These are phyloP conservation scores for Rhabditoides inermis DNA, from an alignment of 2,888 invertebrate genomes.

Conservation along the genomic window DNA sequence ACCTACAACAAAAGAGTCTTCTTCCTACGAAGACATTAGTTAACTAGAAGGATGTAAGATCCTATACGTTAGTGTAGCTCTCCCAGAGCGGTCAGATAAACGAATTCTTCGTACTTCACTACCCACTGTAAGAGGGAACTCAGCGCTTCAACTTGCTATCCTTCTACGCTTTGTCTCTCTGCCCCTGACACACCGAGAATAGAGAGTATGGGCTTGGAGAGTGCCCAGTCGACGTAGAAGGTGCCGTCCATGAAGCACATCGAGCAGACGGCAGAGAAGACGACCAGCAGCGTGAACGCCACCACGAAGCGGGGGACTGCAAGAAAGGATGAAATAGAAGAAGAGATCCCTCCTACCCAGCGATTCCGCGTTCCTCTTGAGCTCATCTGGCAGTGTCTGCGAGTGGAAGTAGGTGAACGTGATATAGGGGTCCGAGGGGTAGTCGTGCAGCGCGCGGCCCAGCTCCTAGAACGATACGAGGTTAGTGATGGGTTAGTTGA, in stretches of 20 bases:
- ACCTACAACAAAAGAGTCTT: conserved; percentile 53
- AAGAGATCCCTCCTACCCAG: conserved; percentile 12
- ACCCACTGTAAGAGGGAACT: too few species aligned
- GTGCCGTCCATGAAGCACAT: conserved; percentile 74
- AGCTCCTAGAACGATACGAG: conserved; percentile 27
- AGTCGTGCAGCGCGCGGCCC: conserved; percentile 25
- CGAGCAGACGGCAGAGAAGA: conserved; percentile 47
- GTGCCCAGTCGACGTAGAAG: conserved; percentile 61
- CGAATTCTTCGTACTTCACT: too few species aligned
- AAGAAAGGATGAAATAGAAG: not conserved
- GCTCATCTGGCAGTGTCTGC: conserved; percentile 78
- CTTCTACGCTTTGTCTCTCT: too few species aligned
- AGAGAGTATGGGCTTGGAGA: conserved; percentile 80
- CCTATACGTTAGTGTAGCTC: too few species aligned
- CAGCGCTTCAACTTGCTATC: too few species aligned
- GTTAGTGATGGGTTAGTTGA: not conserved
- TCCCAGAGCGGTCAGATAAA: too few species aligned
- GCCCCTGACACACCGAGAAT: conserved; percentile 63
- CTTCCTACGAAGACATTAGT: too few species aligned
- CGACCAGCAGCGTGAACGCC: conserved; percentile 43
- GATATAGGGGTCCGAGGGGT: conserved; percentile 42
- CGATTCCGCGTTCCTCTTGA: conserved; percentile 82
- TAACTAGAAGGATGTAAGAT: too few species aligned
- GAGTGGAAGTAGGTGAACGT: conserved; percentile 55
- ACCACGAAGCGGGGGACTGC: conserved; percentile 44